These are phyloP conservation scores for Drosophila ogumai DNA, from an alignment of 1,140 invertebrate species.

Conservation along the genomic window DNA sequence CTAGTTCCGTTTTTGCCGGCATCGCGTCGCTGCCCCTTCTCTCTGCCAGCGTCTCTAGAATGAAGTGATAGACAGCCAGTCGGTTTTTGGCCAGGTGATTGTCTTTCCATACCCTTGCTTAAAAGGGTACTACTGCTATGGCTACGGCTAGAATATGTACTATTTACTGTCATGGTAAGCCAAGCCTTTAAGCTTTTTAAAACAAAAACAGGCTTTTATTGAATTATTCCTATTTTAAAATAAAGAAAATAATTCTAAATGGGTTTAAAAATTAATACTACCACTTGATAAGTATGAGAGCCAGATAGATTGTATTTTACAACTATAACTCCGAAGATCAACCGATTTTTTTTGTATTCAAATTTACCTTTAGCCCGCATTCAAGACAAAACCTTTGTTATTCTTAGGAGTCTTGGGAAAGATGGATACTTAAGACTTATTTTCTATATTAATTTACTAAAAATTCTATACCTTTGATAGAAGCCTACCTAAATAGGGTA, in stretches of 20 bases:
- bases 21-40: constrained; percentile 18
- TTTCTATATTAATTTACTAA: neutral
- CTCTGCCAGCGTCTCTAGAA: constrained; percentile 1
- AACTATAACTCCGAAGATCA: neutral
- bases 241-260: no score
- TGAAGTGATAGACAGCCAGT: constrained; percentile 30
- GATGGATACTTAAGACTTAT: neutral
- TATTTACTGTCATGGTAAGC: no score
- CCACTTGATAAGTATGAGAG: no score
- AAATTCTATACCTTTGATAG: neutral
- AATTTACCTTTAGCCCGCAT: neutral
- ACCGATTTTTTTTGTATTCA: no score
- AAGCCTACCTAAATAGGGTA: neutral
- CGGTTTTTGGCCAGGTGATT: constrained; percentile 20
- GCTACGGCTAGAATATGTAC: neutral
- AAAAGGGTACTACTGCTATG: neutral
- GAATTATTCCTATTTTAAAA: no score
- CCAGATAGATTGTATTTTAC: neutral
- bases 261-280: no score
- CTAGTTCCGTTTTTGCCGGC: constrained; percentile 59
- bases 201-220: no score
- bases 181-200: no score
- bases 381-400: neutral
- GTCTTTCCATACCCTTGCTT: constrained; percentile 1
- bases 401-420: neutral